A percentile compares a stretch with the other conserved stretches of the same genome.
phyloP scores from a whole-genome alignment of 2,888 invertebrate genomes.

The Tipula unca region DNA sequence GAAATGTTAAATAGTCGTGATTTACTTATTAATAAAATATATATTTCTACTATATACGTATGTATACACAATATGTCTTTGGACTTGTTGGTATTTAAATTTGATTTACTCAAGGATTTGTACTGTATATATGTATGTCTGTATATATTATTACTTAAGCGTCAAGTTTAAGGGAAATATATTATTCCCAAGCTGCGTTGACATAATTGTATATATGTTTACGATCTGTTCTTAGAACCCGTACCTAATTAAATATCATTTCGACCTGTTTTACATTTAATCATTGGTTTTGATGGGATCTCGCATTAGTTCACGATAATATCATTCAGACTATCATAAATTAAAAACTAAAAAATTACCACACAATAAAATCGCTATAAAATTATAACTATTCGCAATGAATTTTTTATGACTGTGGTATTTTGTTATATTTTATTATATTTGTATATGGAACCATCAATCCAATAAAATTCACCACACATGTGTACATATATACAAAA shows the following conservation, averaged over 20 bases:
- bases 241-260: neutral
- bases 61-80: neutral
- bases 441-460: neutral
- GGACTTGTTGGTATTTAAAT: neutral
- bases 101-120: no score
- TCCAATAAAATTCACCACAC: neutral
- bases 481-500: neutral
- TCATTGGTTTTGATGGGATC: neutral
- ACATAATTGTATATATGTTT: no score
- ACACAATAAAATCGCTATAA: neutral
- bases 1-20: neutral
- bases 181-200: no score
- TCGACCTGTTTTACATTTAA: neutral
- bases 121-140: no score
- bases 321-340: neutral
- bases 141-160: no score
- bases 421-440: neutral
- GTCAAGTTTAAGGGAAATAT: no score
- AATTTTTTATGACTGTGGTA: neutral
- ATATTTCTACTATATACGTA: neutral
- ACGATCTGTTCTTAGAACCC: neutral
- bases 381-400: neutral
- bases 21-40: neutral
- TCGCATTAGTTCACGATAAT: neutral
- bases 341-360: neutral